Evolutionary conservation across 1,140 invertebrate species (phyloP), one percentile per base, ranked within the genome.

Genomic region (Mesaphorura yosii): DNA sequence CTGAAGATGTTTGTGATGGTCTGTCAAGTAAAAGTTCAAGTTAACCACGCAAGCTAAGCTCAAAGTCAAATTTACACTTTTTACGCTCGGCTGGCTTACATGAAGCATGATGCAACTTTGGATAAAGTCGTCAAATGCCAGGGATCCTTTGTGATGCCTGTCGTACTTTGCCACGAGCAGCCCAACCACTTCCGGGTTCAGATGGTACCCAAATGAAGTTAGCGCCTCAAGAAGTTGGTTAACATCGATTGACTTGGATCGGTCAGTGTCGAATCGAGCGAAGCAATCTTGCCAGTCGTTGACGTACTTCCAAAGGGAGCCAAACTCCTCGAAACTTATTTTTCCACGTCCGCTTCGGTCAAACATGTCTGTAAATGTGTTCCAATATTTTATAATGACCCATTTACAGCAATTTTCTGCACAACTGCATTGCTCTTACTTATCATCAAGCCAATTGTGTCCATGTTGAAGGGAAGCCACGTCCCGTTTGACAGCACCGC

Each of bases 81-180:
- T 38, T 23, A 39, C 2, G 41, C 17, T 41, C 5, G 7, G 20
- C 17, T 17, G n/a, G 15, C 48, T 46, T 47, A 56, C 54, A 77
- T 94, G 84, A 59, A 97, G 71, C n/a, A 88, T 81, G 53, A 95
- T 79, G 68, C 88, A 93, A 66, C 87, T 91, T 69, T 97, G 92
- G 64, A 98, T 96, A 66, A 98, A 98, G 73, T 98, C 94, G 76
- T 98, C 94, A 76, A 98, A 98, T 27, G 91, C 79, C 60, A 98
- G 88, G 1, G 81, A 85, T 28, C 88, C 87, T 63, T 77, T 75
- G 20, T 89, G 89, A 66, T 81, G 82, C 58, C 93, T 74, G 70
- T 98, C 93, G 75, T 94, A 97, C 71, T 95, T 96, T 57, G 81
- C 77, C 17, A 98, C 75, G 59, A 97, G 73, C 22, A 84, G 78